phyloP scores from a whole-genome alignment of 2,888 invertebrate genomes.

The Eupithecia dodoneata region DNA sequence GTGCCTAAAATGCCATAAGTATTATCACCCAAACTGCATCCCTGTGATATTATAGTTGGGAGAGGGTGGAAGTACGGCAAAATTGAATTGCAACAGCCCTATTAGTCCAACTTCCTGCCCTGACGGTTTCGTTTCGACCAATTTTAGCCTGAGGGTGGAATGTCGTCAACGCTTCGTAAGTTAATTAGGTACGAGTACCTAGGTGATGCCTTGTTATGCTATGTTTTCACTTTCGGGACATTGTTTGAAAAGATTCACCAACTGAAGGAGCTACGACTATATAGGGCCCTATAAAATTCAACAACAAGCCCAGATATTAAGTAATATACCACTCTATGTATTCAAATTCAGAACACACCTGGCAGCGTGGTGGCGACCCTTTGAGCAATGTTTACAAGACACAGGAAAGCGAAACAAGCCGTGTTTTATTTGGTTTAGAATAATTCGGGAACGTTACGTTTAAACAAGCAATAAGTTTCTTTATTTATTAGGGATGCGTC shows the following conservation, averaged over 20 bases:
- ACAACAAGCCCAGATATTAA: neutral
- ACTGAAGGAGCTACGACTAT: neutral
- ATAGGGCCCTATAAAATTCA: neutral
- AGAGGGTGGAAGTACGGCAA: neutral
- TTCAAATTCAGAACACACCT: neutral
- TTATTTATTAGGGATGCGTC: conserved; percentile 29
- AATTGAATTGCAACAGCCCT: neutral
- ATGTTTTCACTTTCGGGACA: neutral
- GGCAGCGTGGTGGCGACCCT: neutral
- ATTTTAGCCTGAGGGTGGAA: neutral
- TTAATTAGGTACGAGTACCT: neutral
- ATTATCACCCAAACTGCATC: neutral
- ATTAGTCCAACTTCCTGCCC: neutral
- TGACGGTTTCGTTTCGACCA: neutral
- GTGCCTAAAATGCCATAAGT: neutral
- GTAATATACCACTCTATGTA: neutral
- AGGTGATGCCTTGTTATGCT: neutral
- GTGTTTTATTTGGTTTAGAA: conserved; percentile 21
- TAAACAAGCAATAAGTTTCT: conserved; percentile 30
- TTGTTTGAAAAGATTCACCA: neutral
- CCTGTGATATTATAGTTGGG: neutral
- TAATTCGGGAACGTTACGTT: conserved; percentile 15
- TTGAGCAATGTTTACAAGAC: neutral
- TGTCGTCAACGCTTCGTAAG: neutral
- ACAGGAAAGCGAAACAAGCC: conserved; percentile 6